These are phyloP conservation scores for Helostoma temminkii DNA, from an alignment of 2,797 vertebrate species.

Conservation along the genomic window DNA sequence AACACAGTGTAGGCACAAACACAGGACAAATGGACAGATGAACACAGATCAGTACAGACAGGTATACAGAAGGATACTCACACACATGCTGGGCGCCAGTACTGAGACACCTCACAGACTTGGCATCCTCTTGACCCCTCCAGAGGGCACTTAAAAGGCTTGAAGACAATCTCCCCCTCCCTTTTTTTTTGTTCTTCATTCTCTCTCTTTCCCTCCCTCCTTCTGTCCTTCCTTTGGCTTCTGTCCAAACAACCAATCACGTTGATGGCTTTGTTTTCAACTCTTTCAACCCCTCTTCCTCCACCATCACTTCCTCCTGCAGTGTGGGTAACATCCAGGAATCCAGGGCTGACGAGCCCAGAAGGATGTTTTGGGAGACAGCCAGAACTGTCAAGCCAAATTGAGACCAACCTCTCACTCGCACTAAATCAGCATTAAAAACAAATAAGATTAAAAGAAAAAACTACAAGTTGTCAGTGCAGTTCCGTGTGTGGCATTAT, in stretches of 20 bases:
- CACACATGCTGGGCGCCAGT: constrained; percentile 54
- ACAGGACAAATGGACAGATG: constrained; percentile 54
- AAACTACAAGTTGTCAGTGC: constrained; percentile 23
- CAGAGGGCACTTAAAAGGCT: constrained; percentile 75
- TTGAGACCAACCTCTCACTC: constrained; percentile 52
- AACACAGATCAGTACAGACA: constrained; percentile 51
- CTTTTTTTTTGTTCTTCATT: constrained; percentile 51
- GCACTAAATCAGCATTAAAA: constrained; percentile 39
- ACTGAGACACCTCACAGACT: constrained; percentile 53
- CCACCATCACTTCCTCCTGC: constrained; percentile 74
- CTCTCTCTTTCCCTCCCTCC: constrained; percentile 39
- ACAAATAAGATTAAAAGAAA: constrained; percentile 34
- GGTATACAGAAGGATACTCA: constrained; percentile 58
- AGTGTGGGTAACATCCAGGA: constrained; percentile 79
- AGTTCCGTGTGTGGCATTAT: constrained; percentile 8
- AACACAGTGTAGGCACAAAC: constrained; percentile 43
- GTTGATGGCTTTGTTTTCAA: constrained; percentile 82
- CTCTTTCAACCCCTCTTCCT: constrained; percentile 61
- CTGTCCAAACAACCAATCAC: constrained; percentile 83
- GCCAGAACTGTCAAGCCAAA: constrained; percentile 71
- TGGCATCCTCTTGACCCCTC: constrained; percentile 75
- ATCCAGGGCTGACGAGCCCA: constrained; percentile 69
- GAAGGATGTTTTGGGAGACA: constrained; percentile 77
- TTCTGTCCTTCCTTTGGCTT: constrained; percentile 75
- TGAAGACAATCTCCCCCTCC: constrained; percentile 57